A percentile compares a stretch with the other conserved stretches of the same genome.
Conservation (phyloP, 92 coral and sea anemone genomes). For the Siderastrea radians region DNA sequence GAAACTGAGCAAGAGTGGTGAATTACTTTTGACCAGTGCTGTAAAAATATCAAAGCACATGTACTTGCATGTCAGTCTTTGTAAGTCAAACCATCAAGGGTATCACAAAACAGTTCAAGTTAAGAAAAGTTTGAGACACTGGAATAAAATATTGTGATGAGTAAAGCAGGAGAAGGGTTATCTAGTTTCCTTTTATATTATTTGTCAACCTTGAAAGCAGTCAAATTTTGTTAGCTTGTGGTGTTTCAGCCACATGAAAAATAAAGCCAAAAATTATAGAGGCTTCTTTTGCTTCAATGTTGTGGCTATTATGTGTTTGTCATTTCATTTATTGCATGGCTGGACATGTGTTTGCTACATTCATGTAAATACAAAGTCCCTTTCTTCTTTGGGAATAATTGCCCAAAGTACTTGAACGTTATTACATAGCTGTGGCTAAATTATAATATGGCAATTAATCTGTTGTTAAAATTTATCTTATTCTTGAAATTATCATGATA, state of each 20-base stretch:
- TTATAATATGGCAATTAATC: not conserved
- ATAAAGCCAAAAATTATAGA: not conserved
- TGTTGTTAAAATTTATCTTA: not conserved
- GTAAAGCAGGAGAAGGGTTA: too few species aligned
- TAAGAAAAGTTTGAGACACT: too few species aligned
- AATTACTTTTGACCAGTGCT: too few species aligned
- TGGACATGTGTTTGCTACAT: constrained; percentile 18
- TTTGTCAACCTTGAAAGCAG: not conserved
- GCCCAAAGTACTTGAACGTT: not conserved
- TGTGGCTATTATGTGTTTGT: not conserved
- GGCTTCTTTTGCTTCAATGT: not conserved
- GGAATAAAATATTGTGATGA: too few species aligned
- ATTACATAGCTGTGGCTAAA: not conserved
- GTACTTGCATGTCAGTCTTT: too few species aligned
- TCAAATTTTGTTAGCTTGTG: not conserved
- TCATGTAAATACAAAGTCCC: not conserved
- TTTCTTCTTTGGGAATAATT: not conserved
- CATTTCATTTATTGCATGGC: not conserved
- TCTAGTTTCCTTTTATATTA: not conserved
- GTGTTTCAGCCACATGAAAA: not conserved
- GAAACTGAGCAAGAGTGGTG: too few species aligned
- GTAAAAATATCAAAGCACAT: too few species aligned
- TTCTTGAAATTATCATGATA: not conserved
- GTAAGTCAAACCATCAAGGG: too few species aligned
- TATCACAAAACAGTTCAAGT: too few species aligned